phyloP scores from a whole-genome alignment of 2,888 invertebrate species.

The Cataglyphis livida region DNA sequence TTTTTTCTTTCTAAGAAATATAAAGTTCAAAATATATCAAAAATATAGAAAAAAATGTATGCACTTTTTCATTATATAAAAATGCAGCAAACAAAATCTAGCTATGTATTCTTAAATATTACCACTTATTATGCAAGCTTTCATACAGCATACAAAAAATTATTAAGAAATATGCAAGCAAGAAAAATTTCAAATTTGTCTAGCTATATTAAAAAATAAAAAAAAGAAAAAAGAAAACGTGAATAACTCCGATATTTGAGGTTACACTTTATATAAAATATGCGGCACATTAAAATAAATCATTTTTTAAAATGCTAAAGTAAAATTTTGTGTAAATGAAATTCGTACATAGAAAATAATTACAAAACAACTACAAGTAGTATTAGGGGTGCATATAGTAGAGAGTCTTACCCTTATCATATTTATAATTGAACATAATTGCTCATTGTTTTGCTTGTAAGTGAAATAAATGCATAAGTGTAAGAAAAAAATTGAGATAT shows the following conservation, averaged over 20 bases:
- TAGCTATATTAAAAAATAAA: not conserved
- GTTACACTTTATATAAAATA: constrained; percentile 37
- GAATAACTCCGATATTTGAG: constrained; percentile 5
- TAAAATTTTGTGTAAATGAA: not conserved
- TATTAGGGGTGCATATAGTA: constrained; percentile 17
- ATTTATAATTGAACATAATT: constrained; percentile 70
- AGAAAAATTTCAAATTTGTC: constrained; percentile 1
- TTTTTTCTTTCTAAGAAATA: not conserved
- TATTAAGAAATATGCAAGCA: constrained; percentile 29
- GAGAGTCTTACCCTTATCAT: constrained; percentile 76
- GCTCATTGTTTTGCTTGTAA: constrained; percentile 78
- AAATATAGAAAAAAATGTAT: constrained; percentile 14
- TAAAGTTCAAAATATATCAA: constrained; percentile 23
- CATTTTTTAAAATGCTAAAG: constrained; percentile 24
- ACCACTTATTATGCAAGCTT: constrained; percentile 37
- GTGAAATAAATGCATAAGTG: constrained; percentile 65
- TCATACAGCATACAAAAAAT: constrained; percentile 22
- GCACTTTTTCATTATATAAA: constrained; percentile 27
- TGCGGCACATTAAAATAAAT: constrained; percentile 31
- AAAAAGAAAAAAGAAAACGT: not conserved
- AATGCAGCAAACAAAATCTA: constrained; percentile 22
- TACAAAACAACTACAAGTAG: constrained; percentile 42
- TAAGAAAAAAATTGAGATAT: constrained; percentile 9
- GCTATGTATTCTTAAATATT: constrained; percentile 25
- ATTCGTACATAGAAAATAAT: constrained; percentile 7